These are phyloP conservation scores for Sarcophaga carnaria DNA, from an alignment of 2,888 invertebrate genomes.

Conservation along the genomic window DNA sequence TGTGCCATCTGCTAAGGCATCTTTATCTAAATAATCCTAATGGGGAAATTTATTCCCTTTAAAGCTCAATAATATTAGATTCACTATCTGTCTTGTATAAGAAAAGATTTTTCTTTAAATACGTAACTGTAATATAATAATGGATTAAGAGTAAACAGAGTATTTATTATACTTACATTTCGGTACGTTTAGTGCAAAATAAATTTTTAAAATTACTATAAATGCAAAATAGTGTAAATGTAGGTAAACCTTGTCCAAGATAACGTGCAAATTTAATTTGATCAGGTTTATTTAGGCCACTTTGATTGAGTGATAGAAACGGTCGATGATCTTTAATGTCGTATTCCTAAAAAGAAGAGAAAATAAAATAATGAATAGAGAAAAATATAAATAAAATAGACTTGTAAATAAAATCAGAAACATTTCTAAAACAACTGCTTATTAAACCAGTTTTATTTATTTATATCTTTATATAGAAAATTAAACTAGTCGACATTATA, in stretches of 20 bases:
- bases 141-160: too few relatives aligned
- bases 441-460: slow-evolving; percentile 52
- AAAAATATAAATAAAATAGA: slow-evolving; percentile 20
- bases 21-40: too few relatives aligned
- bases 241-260: slow-evolving; percentile 81
- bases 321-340: slow-evolving; percentile 81
- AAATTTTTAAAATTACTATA: slow-evolving; percentile 82
- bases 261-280: slow-evolving; percentile 82
- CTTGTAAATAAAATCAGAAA: slow-evolving; percentile 7
- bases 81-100: too few relatives aligned
- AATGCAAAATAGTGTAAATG: slow-evolving; percentile 82
- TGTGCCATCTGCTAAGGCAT: too few relatives aligned
- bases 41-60: too few relatives aligned
- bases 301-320: slow-evolving; percentile 80
- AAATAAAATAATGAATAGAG: slow-evolving; percentile 27
- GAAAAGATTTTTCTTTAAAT: too few relatives aligned
- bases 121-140: too few relatives aligned
- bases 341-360: slow-evolving; percentile 77
- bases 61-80: too few relatives aligned
- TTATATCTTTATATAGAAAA: background rate
- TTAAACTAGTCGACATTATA: slow-evolving; percentile 4
- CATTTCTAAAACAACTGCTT: slow-evolving; percentile 16
- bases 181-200: slow-evolving; percentile 82
- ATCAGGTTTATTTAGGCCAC: slow-evolving; percentile 81
- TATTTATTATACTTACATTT: slow-evolving; percentile 77